A percentile compares a stretch with the other conserved stretches of the same genome.
phyloP scores from a whole-genome alignment of 2,113 vertebrate genomes.

The Gavia stellata region DNA sequence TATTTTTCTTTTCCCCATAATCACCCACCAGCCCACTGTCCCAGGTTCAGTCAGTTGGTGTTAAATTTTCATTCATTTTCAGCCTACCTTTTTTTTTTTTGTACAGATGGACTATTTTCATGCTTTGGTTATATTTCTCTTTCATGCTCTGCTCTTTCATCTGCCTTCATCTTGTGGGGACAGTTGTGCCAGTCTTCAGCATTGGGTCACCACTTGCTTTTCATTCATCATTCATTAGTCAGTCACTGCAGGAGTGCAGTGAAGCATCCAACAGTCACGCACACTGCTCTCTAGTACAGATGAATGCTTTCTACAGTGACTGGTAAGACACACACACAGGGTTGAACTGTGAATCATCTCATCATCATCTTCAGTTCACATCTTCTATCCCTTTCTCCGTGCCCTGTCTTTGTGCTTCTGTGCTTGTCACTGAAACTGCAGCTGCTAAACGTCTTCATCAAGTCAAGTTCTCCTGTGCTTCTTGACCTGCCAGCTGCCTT shows the following conservation, averaged over 20 bases:
- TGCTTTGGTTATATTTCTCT: not conserved
- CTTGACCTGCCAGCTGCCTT: not conserved
- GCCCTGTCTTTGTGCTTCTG: not conserved
- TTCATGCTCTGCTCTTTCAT: not conserved
- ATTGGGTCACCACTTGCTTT: not conserved
- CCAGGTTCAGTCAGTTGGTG: not conserved
- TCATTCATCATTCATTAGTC: not conserved
- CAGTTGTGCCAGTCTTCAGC: not conserved
- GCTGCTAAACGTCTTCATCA: not conserved
- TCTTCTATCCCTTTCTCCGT: not conserved
- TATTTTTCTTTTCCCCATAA: fast-evolving
- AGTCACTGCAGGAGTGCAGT: not conserved
- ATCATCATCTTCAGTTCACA: not conserved
- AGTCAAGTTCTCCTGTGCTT: not conserved
- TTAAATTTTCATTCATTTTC: not conserved
- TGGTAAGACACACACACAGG: not conserved
- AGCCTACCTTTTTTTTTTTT: not conserved
- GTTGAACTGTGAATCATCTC: not conserved
- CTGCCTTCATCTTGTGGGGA: not conserved
- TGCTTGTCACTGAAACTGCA: not conserved
- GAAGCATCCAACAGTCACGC: not conserved
- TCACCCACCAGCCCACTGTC: not conserved
- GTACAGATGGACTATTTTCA: not conserved
- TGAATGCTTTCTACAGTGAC: not conserved
- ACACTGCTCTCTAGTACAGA: not conserved